These are phyloP conservation scores for Odocoileus virginianus DNA, from an alignment of 2,113 vertebrate genomes.

Conservation along the genomic window DNA sequence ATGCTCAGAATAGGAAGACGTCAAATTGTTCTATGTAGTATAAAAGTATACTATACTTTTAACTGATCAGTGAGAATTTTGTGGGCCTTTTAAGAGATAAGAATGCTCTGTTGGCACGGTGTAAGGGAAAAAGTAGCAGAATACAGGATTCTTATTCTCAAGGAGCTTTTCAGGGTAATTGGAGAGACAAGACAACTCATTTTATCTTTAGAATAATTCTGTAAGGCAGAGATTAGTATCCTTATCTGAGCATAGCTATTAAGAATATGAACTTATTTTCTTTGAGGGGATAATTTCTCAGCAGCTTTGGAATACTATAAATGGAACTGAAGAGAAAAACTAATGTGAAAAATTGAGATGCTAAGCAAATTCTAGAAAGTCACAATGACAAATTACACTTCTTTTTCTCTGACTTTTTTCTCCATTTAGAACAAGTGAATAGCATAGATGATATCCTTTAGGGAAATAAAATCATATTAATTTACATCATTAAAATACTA, in stretches of 20 bases:
- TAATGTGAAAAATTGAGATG: conserved; percentile 51
- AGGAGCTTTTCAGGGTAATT: conserved; percentile 51
- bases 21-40: not conserved
- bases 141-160: conserved; percentile 44
- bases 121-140: not conserved
- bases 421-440: not conserved
- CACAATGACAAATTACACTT: conserved; percentile 53
- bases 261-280: conserved; percentile 70
- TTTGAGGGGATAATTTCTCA: conserved; percentile 72
- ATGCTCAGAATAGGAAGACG: not conserved
- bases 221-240: conserved; percentile 56
- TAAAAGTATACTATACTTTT: not conserved
- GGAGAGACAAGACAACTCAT: conserved; percentile 54
- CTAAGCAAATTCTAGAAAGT: conserved; percentile 62
- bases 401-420: conserved; percentile 47
- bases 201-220: conserved; percentile 69
- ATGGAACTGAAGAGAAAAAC: conserved; percentile 50
- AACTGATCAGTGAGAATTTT: not conserved
- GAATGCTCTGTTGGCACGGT: not conserved
- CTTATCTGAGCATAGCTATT: conserved; percentile 65
- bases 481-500: conserved; percentile 41
- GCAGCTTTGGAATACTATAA: conserved; percentile 63
- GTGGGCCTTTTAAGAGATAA: not conserved
- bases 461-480: conserved; percentile 57
- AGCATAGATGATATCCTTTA: conserved; percentile 30